Base-by-base conservation (phyloP, 2,113 vertebrate species). In the Raja brachyura region DNA sequence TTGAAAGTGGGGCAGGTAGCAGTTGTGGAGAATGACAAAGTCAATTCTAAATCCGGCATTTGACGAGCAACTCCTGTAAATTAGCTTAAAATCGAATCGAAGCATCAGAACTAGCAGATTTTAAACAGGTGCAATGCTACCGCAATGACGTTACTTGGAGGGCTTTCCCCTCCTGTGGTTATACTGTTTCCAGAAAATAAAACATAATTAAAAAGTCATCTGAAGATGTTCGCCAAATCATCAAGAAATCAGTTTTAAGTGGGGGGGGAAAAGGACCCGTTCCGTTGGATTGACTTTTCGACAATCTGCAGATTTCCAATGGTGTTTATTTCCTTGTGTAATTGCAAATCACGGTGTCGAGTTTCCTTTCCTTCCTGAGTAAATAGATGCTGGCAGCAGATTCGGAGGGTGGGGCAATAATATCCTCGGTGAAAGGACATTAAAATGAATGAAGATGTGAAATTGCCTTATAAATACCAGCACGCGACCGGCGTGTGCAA, bases 391-490 rank as follows among this genome's bases (percentile, higher is more conserved):
- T 94, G 96, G 94, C 95, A 95, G 94, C 94, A 94, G 94, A 95
- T 94, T 96, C 95, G 95, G 94, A 73, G 94, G 93, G 93, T 96
- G 95, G 94, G 94, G 95, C 61, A 95, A 94, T 94, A 96, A 96
- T 96, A 96, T 96, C 95, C 95, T 95, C 95, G 95, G 96, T 95
- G 96, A 95, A 95, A 95, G 95, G 94, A 94, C 95, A 97, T 97
- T 98, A 97, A 98, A 96, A 98, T 98, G 97, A 96, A 98, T 97
- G 95, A 97, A 96, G 95, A 95, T 95, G 96, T 96, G 95, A 96
- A 94, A 93, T 96, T 93, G 94, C 93, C 93, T 95, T 98, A 99
- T 99, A 99, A 99, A 98, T 98, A 96, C 97, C 96, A 97, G 98
- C 97, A 98, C 96, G 96, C 95, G 95, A 96, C 95, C 94, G 95